Evolutionary conservation across 2,113 vertebrate genomes (phyloP).

Genomic region (Callorhinus ursinus): DNA sequence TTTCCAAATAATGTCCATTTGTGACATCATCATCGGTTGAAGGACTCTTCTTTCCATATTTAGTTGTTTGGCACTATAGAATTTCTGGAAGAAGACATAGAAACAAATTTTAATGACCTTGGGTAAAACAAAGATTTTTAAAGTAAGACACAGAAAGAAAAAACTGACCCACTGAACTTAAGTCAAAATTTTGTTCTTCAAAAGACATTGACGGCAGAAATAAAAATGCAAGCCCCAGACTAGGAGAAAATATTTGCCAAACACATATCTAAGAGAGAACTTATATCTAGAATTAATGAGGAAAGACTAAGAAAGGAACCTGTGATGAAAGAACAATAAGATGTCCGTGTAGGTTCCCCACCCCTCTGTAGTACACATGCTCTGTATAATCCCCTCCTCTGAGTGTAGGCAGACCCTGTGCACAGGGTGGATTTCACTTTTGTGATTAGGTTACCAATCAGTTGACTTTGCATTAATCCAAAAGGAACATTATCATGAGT

Average conservation of each 20-base stretch:
- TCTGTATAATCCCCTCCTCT: neutral
- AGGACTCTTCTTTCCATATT: neutral
- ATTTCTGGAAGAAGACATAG: neutral
- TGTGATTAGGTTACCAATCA: too few relatives aligned
- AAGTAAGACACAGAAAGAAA: neutral
- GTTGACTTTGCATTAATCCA: neutral
- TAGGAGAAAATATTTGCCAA: neutral
- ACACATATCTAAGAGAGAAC: neutral
- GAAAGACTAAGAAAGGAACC: neutral
- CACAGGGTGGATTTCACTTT: neutral
- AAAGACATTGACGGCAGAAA: neutral
- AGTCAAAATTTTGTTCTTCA: neutral
- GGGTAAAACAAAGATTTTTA: neutral
- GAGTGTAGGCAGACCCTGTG: neutral
- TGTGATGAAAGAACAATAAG: neutral
- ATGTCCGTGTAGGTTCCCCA: rapidly evolving
- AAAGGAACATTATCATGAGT: neutral
- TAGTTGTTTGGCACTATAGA: neutral
- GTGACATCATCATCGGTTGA: neutral
- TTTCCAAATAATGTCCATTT: neutral
- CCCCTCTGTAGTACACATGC: rapidly evolving
- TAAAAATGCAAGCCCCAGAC: neutral
- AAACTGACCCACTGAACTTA: neutral
- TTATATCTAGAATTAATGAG: neutral
- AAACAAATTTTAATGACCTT: neutral